Evolutionary conservation across 2,797 vertebrate genomes (phyloP), one percentile per base, ranked within the genome.

Genomic region (Holocentrus rufus): DNA sequence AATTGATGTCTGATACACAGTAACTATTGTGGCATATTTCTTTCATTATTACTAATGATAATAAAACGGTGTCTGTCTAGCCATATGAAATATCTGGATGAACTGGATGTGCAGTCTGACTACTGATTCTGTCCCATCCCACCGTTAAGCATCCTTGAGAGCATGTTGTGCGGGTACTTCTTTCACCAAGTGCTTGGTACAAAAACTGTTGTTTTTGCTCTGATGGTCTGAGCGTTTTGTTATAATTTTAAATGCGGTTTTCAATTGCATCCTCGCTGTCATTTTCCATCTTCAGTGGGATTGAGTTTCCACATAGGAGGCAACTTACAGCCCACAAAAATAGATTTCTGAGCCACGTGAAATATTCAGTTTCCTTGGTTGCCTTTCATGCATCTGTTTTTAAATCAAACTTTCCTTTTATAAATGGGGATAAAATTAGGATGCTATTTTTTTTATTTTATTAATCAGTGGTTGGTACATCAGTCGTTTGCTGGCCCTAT

Each of bases 31-130:
- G 70, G 74, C 73, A 71, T 73, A 79, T 87, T 81, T 81, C 79
- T 82, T 85, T 89, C 76, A 83, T 89, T 83, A 76, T 72, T 42
- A 44, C 58, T 78, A 84, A 88, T 82, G 72, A 85, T 74, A 85
- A 82, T 85, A 85, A 85, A 88, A 87, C 78, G 47, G 73, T 18
- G 72, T 59, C 79, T 83, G 82, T 84, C 79, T 7, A 50, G 55
- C 49, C 66, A 74, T 49, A 49, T 58, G 76, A 65, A 68, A 58
- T 68, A 58, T 63, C 66, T 76, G 80, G 68, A 78, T 62, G 69
- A 77, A 67, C 52, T 25, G 30, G 25, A 18, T 31, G 67, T 63
- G 81, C 69, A 22, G 55, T 53, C 72, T 77, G 85, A 85, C 74
- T 86, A 14, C 82, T 77, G 80, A 87, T 88, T 62, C 31, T 36